phyloP scores from a whole-genome alignment of 2,888 invertebrate genomes.

The Parelbella ahira region DNA sequence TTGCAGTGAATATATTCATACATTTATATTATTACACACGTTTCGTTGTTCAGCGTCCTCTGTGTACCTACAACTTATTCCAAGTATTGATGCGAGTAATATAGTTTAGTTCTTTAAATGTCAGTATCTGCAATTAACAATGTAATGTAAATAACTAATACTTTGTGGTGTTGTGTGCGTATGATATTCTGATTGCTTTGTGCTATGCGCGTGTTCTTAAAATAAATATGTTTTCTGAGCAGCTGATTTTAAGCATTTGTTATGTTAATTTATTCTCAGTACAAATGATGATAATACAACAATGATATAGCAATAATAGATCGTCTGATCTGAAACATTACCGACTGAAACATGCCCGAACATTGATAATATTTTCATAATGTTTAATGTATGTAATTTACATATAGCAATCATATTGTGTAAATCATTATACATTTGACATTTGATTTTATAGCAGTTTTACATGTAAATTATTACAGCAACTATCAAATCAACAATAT shows the following conservation, averaged over 20 bases:
- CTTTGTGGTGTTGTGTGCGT: constrained; percentile 6
- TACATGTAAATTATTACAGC: constrained; percentile 15
- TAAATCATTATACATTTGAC: constrained; percentile 26
- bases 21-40: constrained; percentile 5
- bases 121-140: constrained; percentile 8
- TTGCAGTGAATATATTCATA: constrained; percentile 14
- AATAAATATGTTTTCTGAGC: constrained; percentile 14
- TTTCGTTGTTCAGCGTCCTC: constrained; percentile 9
- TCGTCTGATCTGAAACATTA: neutral
- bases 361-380: constrained; percentile 1
- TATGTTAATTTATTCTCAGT: constrained; percentile 17
- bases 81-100: constrained; percentile 11
- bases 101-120: constrained; percentile 18
- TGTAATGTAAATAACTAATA: constrained; percentile 21
- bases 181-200: constrained; percentile 13
- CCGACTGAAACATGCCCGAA: constrained; percentile 3
- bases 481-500: constrained; percentile 7
- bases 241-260: neutral
- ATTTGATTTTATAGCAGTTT: constrained; percentile 23
- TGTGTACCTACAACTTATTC: constrained; percentile 11
- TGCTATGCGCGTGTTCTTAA: constrained; percentile 6
- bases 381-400: constrained; percentile 22
- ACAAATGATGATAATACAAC: constrained; percentile 16
- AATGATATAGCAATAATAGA: constrained; percentile 2
- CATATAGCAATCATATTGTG: constrained; percentile 17